A percentile compares a stretch with the other conserved stretches of the same genome.
Conservation (phyloP, 2,888 invertebrate genomes). For the Heliconius aoede region DNA sequence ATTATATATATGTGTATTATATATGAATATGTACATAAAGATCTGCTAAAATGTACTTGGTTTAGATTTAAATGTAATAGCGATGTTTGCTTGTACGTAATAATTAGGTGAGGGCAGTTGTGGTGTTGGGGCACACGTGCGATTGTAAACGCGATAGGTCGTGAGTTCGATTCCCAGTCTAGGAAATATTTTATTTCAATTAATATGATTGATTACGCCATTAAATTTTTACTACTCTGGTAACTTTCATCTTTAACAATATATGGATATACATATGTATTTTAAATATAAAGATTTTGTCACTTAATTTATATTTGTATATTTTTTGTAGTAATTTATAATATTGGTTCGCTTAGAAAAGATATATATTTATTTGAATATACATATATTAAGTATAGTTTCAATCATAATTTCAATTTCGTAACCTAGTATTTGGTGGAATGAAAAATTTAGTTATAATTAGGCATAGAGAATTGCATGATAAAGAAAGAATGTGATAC, state of each 20-base stretch:
- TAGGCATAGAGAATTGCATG: background rate
- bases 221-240: no score
- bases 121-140: no score
- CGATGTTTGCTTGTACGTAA: background rate
- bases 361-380: background rate
- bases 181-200: no score
- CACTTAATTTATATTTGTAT: no score
- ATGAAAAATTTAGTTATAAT: background rate
- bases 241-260: background rate
- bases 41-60: background rate
- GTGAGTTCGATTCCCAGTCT: no score
- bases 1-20: no score
- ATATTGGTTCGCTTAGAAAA: background rate
- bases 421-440: background rate
- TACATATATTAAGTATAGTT: background rate
- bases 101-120: no score
- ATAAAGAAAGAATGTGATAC: background rate
- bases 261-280: background rate
- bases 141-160: no score
- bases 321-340: no score
- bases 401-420: background rate
- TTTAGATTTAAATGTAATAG: background rate
- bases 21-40: background rate
- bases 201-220: no score
- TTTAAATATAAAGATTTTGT: no score